A percentile compares a stretch with the other conserved stretches of the same genome.
These are phyloP conservation scores for Acanthisitta chloris DNA, from an alignment of 2,113 vertebrate genomes.

Conservation along the genomic window DNA sequence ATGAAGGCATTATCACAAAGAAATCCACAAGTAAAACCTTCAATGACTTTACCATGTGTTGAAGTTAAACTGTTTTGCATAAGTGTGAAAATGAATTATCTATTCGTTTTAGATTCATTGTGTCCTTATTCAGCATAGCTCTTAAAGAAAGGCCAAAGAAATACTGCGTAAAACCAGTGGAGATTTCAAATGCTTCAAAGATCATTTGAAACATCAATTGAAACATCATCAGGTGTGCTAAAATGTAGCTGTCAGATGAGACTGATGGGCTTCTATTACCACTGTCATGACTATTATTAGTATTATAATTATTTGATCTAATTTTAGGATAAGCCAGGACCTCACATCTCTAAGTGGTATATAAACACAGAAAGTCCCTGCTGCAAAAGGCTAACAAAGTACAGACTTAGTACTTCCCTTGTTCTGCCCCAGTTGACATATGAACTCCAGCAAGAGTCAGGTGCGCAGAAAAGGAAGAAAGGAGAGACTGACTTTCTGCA, in stretches of 20 bases:
- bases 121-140: background rate
- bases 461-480: background rate
- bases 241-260: background rate
- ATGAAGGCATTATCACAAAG: background rate
- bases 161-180: background rate
- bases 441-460: background rate
- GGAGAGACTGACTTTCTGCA: background rate
- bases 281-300: background rate
- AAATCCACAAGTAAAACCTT: slow-evolving; percentile 3
- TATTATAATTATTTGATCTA: background rate
- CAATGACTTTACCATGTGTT: background rate
- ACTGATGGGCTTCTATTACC: background rate
- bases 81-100: slow-evolving; percentile 34
- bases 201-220: background rate
- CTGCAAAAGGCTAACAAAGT: background rate
- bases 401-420: background rate
- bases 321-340: background rate
- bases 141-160: slow-evolving; percentile 23
- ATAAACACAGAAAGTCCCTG: background rate
- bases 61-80: slow-evolving; percentile 30
- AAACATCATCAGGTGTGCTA: background rate
- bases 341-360: background rate
- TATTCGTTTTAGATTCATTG: slow-evolving; percentile 4
- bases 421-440: background rate
- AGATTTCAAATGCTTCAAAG: slow-evolving; percentile 13